Evolutionary conservation across 2,888 invertebrate genomes (phyloP).

Genomic region (Ophioninae sp.): DNA sequence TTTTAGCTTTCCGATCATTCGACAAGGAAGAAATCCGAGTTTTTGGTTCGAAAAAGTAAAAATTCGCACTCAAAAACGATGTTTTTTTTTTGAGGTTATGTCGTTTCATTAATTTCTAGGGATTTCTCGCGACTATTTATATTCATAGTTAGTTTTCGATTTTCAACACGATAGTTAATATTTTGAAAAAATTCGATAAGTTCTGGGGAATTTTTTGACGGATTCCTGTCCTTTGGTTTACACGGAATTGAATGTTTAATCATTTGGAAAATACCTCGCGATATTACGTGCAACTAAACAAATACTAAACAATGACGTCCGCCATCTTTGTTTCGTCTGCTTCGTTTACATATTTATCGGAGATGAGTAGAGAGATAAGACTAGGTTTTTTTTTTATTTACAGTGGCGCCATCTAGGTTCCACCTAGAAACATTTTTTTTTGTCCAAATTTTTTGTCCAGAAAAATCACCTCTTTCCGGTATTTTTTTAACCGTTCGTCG

Average conservation of each 20-base stretch:
- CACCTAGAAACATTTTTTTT: background rate
- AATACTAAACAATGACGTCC: slow-evolving; percentile 1
- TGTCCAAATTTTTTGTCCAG: background rate
- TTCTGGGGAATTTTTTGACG: background rate
- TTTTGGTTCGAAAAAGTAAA: background rate
- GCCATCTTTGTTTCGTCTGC: slow-evolving; percentile 22
- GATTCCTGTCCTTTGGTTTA: background rate
- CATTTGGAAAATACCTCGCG: background rate
- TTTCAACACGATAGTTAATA: background rate
- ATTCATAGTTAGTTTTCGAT: background rate
- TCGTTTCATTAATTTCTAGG: background rate
- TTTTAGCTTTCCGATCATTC: slow-evolving; percentile 81
- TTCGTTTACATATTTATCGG: slow-evolving; percentile 3
- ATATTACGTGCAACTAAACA: background rate
- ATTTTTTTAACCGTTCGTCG: background rate
- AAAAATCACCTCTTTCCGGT: background rate
- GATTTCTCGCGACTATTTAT: background rate
- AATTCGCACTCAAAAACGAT: background rate
- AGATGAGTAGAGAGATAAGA: background rate
- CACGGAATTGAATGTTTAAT: background rate
- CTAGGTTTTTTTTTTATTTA: background rate
- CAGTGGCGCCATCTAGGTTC: background rate
- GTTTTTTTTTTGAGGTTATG: background rate
- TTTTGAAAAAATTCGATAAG: background rate
- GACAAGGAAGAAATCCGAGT: slow-evolving; percentile 77